These are phyloP conservation scores for Anser cygnoides DNA, from an alignment of 2,113 vertebrate species.

Conservation along the genomic window DNA sequence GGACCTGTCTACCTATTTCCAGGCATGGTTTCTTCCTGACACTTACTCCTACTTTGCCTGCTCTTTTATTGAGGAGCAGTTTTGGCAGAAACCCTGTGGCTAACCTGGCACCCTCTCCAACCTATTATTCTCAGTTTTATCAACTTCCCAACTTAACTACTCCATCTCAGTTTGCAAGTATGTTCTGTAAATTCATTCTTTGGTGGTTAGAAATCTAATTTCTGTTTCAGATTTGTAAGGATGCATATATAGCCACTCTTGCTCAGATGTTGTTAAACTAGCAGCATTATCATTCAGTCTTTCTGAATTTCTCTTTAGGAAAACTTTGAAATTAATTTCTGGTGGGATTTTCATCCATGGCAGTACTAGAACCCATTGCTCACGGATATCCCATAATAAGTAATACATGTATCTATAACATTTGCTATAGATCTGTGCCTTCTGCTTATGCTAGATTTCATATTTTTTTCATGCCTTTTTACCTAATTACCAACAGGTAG, in stretches of 20 bases:
- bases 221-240: background rate
- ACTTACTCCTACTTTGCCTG: background rate
- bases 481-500: background rate
- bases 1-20: background rate
- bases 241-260: background rate
- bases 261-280: background rate
- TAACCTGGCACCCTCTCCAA: background rate
- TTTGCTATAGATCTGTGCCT: background rate
- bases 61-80: background rate
- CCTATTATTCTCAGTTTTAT: background rate
- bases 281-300: background rate
- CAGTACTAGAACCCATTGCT: background rate
- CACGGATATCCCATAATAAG: background rate
- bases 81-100: background rate
- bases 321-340: background rate
- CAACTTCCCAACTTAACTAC: background rate
- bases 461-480: background rate
- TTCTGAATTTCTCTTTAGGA: background rate
- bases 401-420: background rate
- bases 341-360: background rate
- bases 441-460: background rate
- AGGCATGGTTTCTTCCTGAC: background rate
- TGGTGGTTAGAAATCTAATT: background rate
- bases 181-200: slow-evolving; percentile 12
- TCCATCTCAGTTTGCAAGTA: background rate